Conservation (phyloP, 2,888 invertebrate species). For the Drosophila rellima region DNA sequence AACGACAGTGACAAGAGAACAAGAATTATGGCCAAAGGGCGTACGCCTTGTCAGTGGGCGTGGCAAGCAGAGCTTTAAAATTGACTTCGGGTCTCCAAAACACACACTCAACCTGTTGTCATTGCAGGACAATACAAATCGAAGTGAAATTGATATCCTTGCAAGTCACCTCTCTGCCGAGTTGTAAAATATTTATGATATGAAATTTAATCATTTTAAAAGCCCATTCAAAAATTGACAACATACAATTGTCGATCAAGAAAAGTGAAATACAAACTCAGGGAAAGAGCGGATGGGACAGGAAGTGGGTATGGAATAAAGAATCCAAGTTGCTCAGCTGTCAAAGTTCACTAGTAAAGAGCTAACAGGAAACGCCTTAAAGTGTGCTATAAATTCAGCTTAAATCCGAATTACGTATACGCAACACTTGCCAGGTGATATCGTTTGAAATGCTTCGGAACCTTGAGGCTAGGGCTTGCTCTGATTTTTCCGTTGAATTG, state of each 20-base stretch:
- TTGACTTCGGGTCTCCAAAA: neutral
- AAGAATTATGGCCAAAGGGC: conserved; percentile 65
- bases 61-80: conserved; percentile 41
- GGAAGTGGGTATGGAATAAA: too few species aligned
- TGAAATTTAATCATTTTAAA: conserved; percentile 78
- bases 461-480: neutral
- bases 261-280: conserved; percentile 15
- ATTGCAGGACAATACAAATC: conserved; percentile 36
- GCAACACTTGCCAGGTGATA: neutral
- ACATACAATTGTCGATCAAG: conserved; percentile 54
- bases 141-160: conserved; percentile 56
- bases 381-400: neutral
- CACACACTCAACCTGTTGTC: conserved; percentile 34
- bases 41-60: conserved; percentile 31
- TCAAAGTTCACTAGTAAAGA: neutral
- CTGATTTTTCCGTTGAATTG: neutral
- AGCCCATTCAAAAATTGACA: conserved; percentile 70
- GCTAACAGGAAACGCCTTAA: neutral
- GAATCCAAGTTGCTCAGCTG: neutral
- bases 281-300: neutral
- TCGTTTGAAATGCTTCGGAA: neutral
- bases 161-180: conserved; percentile 2
- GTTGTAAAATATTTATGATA: conserved; percentile 56
- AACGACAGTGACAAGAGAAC: conserved; percentile 56
- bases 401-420: neutral